Evolutionary conservation across 2,888 invertebrate genomes (phyloP), one percentile per base, ranked within the genome.

Genomic region (Ochropleura leucogaster): DNA sequence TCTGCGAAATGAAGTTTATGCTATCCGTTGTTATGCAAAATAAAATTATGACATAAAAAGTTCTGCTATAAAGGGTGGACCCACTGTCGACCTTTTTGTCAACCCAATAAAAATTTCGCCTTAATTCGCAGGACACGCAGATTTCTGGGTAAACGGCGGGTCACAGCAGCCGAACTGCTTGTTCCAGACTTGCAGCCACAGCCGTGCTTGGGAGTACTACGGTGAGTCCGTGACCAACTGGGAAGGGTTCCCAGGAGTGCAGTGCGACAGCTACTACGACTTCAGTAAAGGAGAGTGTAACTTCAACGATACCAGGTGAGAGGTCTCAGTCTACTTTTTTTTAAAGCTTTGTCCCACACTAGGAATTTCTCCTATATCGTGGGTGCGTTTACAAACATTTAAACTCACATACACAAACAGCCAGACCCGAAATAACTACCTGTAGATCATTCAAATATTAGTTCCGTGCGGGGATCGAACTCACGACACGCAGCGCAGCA

Each of bases 111-210:
- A 40, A 71, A 55, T 30, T 2, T 44, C 51, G 0, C n/a, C 4
- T 3, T 30, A 14, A 42, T 68, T n/a, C 4, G 0, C 91, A 96
- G 96, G 95, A 2, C 93, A 96, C 77, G 93, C 89, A 3, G 96
- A 96, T 87, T 96, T 90, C 90, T 96, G 81, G 87, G 94, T 95
- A 0, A 96, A 96, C 90, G 86, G 90, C 7, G 96, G 96, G 0
- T 70, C 87, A 1, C 84, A 90, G 86, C 96, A 96, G 89, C 96
- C 96, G 0, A 87, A 90, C 87, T 96, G 96, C 85, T 68, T 93
- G 10, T 72, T 91, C 9, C 93, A 94, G 83, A 91, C 94, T 0
- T 96, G 96, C 88, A 94, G 94, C 68, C 96, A 96, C 91, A 89
- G 91, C 75, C 91, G 95, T 46, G 91, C 92, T 4, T 94, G 94